phyloP scores from a whole-genome alignment of 2,113 vertebrate species.

The Burhinus bistriatus region DNA sequence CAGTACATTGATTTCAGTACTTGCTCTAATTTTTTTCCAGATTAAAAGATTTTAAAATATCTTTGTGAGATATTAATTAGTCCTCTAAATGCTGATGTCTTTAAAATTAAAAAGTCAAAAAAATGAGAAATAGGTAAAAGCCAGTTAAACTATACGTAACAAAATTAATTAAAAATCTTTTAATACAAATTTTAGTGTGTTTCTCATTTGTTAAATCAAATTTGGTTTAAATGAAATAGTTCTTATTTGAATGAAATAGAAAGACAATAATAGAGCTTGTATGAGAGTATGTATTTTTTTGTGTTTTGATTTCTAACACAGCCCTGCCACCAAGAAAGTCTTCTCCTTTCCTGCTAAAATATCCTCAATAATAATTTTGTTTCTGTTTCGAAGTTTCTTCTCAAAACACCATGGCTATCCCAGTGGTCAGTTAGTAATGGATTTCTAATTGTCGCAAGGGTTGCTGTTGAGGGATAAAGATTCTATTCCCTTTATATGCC shows the following conservation, averaged over 20 bases:
- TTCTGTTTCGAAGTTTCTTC: background rate
- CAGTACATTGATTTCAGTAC: background rate
- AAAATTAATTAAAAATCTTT: background rate
- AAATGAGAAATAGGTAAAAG: background rate
- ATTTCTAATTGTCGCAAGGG: background rate
- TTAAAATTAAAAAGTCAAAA: background rate
- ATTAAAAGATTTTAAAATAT: background rate
- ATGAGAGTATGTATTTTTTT: background rate
- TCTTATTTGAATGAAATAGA: background rate
- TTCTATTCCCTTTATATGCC: background rate
- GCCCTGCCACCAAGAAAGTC: background rate
- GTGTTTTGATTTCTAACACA: background rate
- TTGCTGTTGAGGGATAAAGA: background rate
- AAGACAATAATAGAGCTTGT: background rate
- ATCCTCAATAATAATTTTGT: background rate
- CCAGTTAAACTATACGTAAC: background rate
- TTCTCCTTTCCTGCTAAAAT: background rate
- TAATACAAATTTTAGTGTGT: background rate
- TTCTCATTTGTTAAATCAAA: background rate
- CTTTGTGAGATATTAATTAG: background rate
- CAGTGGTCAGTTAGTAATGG: background rate
- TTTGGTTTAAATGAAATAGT: background rate
- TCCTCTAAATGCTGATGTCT: background rate
- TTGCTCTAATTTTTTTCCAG: background rate
- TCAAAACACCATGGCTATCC: background rate